A percentile compares a stretch with the other conserved stretches of the same genome.
Conservation (phyloP, 2,888 invertebrate genomes). For the Drosophila sordidula region DNA sequence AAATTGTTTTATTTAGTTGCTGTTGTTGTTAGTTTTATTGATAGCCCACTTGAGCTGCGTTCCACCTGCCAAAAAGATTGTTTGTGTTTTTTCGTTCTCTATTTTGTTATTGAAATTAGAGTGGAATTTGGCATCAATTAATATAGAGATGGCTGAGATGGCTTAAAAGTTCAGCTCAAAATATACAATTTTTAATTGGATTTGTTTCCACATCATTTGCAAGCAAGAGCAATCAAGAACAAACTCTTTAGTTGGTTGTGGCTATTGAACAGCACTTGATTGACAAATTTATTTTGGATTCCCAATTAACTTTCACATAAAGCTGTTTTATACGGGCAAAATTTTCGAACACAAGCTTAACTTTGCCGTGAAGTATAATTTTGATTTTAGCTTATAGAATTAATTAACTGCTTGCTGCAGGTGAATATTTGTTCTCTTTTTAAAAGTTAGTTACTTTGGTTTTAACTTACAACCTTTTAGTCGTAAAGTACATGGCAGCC, state of each 20-base stretch:
- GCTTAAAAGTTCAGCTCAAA: conserved; percentile 3
- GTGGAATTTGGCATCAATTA: conserved; percentile 26
- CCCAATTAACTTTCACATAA: too few relatives aligned
- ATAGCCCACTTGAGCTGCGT: conserved; percentile 23
- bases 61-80: conserved; percentile 27
- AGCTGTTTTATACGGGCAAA: too few relatives aligned
- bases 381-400: too few relatives aligned
- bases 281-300: not conserved
- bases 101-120: not conserved
- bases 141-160: conserved; percentile 7
- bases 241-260: not conserved
- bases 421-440: too few relatives aligned
- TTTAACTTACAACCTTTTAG: too few relatives aligned
- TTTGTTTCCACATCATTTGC: conserved; percentile 28
- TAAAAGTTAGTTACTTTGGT: too few relatives aligned
- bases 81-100: conserved; percentile 7
- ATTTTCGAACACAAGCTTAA: too few relatives aligned
- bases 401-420: too few relatives aligned
- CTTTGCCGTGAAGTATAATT: too few relatives aligned
- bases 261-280: conserved; percentile 5
- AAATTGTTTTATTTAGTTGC: conserved; percentile 38
- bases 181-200: conserved; percentile 31
- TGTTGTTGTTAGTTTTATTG: conserved; percentile 38
- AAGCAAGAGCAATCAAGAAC: conserved; percentile 5
- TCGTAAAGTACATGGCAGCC: not conserved